Base-by-base conservation (phyloP, 92 coral and sea anemone species). In the Palythoa grandis region DNA sequence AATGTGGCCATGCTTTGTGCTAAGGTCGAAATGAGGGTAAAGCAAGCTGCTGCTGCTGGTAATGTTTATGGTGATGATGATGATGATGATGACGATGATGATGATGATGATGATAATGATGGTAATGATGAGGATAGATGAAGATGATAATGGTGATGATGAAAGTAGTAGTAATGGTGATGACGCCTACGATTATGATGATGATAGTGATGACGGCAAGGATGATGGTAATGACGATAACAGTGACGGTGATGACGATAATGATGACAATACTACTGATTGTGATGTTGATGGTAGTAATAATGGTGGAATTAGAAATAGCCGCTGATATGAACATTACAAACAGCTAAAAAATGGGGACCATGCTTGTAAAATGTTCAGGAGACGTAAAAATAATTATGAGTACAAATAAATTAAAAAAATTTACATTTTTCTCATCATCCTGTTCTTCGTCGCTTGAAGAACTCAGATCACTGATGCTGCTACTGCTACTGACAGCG, bases 401-500 rank as follows among this genome's bases (percentile, higher is more conserved):
- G 5, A 14, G 22, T 58, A 58, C 0, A 14, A 12, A 58, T 14
- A 58, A 9, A 14, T 58, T 1, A 15, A 14, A 58, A 58, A 19
- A 16, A 3, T 47, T 76, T 73, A 84, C 88, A 61, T 85, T 69
- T 24, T 65, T 40, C 20, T 72, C 70, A 15, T 24, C 75, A 22
- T 82, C 68, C 12, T 92, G 90, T 38, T 89, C 95, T 38, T 83
- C 92, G 29, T 90, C 93, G 56, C 94, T 91, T 67, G 91, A 38
- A 22, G 85, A 80, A 50, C 85, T 80, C 13, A 80, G 70, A 6
- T 80, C 85, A 66, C 74, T 91, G 82, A 92, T 91, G 82, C 93
- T 93, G 56, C 88, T 88, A 61, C 89, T 91, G 78, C 95, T 90
- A 70, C 91, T 87, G 20, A 89, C 83, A 8, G 82, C 60, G 43